Base-by-base conservation (phyloP, 2,797 vertebrate genomes). In the Rhinogobio ventralis region DNA sequence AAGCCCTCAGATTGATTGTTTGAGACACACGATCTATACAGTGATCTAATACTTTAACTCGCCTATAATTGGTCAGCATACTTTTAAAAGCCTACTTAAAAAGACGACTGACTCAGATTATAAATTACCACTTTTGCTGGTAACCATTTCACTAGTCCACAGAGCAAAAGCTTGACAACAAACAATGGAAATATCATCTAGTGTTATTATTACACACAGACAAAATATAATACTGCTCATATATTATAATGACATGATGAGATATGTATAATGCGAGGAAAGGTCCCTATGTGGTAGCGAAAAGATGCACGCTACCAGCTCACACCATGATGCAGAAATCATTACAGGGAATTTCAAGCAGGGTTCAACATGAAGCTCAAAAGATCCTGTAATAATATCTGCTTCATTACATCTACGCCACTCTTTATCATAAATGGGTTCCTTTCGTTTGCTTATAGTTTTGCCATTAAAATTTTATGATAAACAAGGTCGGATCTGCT, bases 1-100 rank as follows among this genome's bases (percentile, higher is more conserved):
- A 91, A 88, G 79, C 89, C 87, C 84, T 90, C 86, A n/a, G 79
- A 80, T 82, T 88, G 85, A 88, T 87, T 88, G 89, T 83, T 87
- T 78, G 86, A 81, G 86, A 90, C 86, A 84, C 80, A 90, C 68
- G 84, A 85, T 80, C 81, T 85, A 79, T 87, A 86, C 57, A 86
- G 84, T 83, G 82, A 88, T 87, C 82, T 66, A 88, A 71, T 69
- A 45, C 36, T 81, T 68, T 53, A 36, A 11, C 75, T 81, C 15
- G 19, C 36, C 42, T 49, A 77, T 53, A 30, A 74, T 75, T 84
- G 57, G 60, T 68, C 78, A 73, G 67, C 60, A 73, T 78, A 72
- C 79, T 85, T 78, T 77, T 82, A 87, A 86, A 75, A 36, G 82
- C 64, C 42, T 79, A 82, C 75, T 49, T 53, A 76, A 79, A 75